Evolutionary conservation across 30 jellyfish, hydroid and myxozoan species (phyloP).

Genomic region (Aurelia sp.): DNA sequence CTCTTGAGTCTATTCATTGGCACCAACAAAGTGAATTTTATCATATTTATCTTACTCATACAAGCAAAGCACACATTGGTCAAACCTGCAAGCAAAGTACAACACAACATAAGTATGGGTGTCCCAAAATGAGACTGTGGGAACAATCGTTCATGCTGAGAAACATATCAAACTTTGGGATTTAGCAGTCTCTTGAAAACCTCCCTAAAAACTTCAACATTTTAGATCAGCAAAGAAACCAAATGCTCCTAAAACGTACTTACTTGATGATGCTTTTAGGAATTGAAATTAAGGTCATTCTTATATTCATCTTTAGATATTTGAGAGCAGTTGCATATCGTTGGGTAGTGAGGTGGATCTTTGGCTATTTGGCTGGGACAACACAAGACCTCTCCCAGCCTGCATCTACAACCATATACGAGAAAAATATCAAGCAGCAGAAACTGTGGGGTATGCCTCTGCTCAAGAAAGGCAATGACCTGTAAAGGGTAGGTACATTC

Average conservation of each 20-base stretch:
- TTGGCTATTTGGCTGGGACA: constrained; percentile 48
- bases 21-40: constrained; percentile 10
- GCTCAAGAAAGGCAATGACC: constrained; percentile 24
- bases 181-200: neutral
- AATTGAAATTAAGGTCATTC: neutral
- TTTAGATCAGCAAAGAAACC: neutral
- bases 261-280: too few species aligned
- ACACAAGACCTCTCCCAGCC: constrained; percentile 52
- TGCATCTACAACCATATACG: constrained; percentile 16
- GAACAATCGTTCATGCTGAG: neutral
- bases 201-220: neutral
- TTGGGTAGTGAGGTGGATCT: constrained; percentile 52
- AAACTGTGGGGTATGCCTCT: too few species aligned
- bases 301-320: constrained; percentile 9
- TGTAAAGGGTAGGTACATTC: constrained; percentile 19
- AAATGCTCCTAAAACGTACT: neutral
- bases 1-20: constrained; percentile 16
- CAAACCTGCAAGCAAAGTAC: neutral
- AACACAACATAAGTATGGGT: neutral
- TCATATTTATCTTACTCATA: neutral
- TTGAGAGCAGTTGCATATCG: constrained; percentile 45
- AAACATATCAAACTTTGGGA: neutral
- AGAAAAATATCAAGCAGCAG: constrained; percentile 1
- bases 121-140: neutral
- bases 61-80: constrained; percentile 1